Conservation (phyloP, 2,888 invertebrate species). For the Venusia cambrica region DNA sequence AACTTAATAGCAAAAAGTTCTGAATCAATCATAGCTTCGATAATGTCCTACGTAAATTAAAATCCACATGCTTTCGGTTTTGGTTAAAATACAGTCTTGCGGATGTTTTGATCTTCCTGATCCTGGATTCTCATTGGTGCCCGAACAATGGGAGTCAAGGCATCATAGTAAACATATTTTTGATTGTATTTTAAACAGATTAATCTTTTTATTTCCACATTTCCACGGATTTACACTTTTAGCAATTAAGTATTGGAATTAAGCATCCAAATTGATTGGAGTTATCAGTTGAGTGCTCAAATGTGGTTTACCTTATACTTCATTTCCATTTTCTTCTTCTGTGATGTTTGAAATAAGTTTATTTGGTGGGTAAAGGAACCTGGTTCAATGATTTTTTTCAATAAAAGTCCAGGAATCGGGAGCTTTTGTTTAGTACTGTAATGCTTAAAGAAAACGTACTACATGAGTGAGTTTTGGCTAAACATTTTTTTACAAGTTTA, state of each 20-base stretch:
- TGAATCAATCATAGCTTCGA: too few species aligned
- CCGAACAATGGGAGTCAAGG: slow-evolving; percentile 54
- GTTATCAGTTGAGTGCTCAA: too few species aligned
- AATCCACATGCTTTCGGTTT: too few species aligned
- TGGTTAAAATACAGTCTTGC: slow-evolving; percentile 35
- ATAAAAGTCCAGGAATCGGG: slow-evolving; percentile 69
- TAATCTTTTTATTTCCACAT: slow-evolving; percentile 8
- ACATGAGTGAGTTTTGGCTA: neutral
- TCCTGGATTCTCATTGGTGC: slow-evolving; percentile 46
- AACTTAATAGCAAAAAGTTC: too few species aligned
- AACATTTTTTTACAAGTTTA: too few species aligned
- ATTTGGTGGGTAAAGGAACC: slow-evolving; percentile 44
- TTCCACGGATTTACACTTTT: neutral
- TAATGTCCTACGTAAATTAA: too few species aligned
- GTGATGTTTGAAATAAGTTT: slow-evolving; percentile 39
- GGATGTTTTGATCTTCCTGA: slow-evolving; percentile 26
- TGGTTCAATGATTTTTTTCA: slow-evolving; percentile 66
- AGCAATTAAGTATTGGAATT: neutral
- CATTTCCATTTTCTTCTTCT: slow-evolving; percentile 1
- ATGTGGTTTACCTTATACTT: too few species aligned
- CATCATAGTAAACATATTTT: slow-evolving; percentile 24
- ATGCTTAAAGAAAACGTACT: slow-evolving; percentile 19
- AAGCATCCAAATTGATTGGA: neutral
- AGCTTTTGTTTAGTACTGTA: slow-evolving; percentile 29
- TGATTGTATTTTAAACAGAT: slow-evolving; percentile 35